Percentiles rank a stretch among this genome's conserved stretches.
These are phyloP conservation scores for Fregetta grallaria DNA, from an alignment of 2,113 vertebrate genomes.

Conservation along the genomic window DNA sequence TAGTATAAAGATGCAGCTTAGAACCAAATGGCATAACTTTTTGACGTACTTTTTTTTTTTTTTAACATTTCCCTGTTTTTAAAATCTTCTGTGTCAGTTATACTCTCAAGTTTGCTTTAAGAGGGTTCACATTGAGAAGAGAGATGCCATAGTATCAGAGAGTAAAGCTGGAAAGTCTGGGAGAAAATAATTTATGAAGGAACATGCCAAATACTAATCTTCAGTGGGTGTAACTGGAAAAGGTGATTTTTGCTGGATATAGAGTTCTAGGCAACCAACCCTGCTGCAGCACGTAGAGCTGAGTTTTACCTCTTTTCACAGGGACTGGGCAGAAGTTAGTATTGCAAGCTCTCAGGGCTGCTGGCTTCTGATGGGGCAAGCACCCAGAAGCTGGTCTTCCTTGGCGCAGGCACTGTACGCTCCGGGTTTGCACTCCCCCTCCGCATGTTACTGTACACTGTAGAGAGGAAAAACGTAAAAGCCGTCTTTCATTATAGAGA, in stretches of 20 bases:
- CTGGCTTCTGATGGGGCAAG: slow-evolving; percentile 83
- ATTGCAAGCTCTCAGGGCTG: slow-evolving; percentile 88
- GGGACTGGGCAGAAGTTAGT: slow-evolving; percentile 90
- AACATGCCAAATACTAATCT: not conserved
- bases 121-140: not conserved
- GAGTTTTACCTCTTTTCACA: slow-evolving; percentile 70
- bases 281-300: not conserved
- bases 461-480: not conserved
- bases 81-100: not conserved
- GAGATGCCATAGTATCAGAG: not conserved
- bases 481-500: not conserved
- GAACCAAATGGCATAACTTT: not conserved
- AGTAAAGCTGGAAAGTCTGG: not conserved
- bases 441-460: slow-evolving; percentile 96
- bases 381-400: slow-evolving; percentile 84
- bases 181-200: not conserved
- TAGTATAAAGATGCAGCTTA: not conserved
- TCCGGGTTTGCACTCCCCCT: slow-evolving; percentile 90
- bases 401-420: slow-evolving; percentile 87
- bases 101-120: not conserved
- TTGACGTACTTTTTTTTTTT: not conserved
- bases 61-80: not conserved
- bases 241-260: not conserved
- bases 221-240: not conserved
- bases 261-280: not conserved